Base-by-base conservation (phyloP, 2,888 invertebrate genomes). In the Microplitis manilae region DNA sequence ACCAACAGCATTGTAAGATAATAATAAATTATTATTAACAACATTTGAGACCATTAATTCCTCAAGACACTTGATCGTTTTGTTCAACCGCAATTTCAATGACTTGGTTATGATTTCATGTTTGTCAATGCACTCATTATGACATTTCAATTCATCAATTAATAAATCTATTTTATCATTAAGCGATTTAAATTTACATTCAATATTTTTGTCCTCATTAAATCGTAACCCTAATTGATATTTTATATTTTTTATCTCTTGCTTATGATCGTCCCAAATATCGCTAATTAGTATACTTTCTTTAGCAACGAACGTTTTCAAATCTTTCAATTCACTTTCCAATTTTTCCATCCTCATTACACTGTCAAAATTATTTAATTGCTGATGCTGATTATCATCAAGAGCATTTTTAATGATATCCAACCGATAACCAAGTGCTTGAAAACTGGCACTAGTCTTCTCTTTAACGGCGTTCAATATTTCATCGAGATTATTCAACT, bases 181-280 rank as follows among this genome's bases (percentile, higher is more conserved):
- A 13, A 92, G 82, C 38, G 88, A 88, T 1, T 91, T 88, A 77
- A 91, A 91, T 84, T 91, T 92, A 0, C 89, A 85, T 65, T 86
- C 90, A 50, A 91, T 83, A 77, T 92, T 91, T n/a, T 88, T 88
- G 13, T 90, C 81, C 13, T 80, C 81, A 71, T 87, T 92, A 17
- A 92, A 89, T 0, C 91, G 90, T 83, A 92, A 91, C 2, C 92
- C 92, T 15, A 92, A 90, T 1, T 92, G 91, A 20, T 92, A 90
- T 81, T 92, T 92, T 4, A 92, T 82, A 8, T 92, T 91, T 68
- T 92, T 90, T 20, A 91, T 81, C 20, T 86, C 80, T 62, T 85
- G 81, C 30, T 88, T 85, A 50, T 91, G 90, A 61, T 90, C 90
- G 61, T 88, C 88, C 88, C 90, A 90, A 50, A 91, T 82, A 1